A percentile compares a stretch with the other conserved stretches of the same genome.
Evolutionary conservation across 2,797 vertebrate genomes (phyloP).

Genomic region (Choloepus didactylus): DNA sequence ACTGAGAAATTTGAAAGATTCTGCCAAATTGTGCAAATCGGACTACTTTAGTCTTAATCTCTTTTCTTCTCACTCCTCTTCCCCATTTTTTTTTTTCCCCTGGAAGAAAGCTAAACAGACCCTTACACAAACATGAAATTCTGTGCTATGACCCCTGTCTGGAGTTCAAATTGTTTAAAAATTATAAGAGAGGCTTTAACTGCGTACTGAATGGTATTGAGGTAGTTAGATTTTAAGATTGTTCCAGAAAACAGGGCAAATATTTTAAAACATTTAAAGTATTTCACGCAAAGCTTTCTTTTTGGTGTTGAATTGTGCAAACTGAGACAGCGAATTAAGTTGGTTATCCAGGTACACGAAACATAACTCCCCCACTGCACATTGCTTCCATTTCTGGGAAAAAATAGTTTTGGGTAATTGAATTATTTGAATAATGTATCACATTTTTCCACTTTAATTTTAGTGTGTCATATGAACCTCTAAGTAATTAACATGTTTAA

Average conservation of each 20-base stretch:
- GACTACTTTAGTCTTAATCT: not conserved
- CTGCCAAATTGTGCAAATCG: slow-evolving; percentile 4
- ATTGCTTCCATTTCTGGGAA: not conserved
- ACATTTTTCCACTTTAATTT: not conserved
- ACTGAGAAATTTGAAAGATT: not conserved
- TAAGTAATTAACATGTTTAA: not conserved
- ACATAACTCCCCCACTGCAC: not conserved
- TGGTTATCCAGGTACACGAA: not conserved
- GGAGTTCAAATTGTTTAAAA: not conserved
- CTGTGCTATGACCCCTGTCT: not conserved
- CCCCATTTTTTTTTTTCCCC: not conserved
- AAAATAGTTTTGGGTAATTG: not conserved
- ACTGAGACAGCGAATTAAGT: not conserved
- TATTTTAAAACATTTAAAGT: not conserved
- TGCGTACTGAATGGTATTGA: not conserved
- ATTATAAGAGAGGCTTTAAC: slow-evolving; percentile 2
- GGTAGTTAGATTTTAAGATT: slow-evolving; percentile 1
- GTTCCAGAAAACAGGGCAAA: not conserved
- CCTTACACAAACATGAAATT: slow-evolving; percentile 14
- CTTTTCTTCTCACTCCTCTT: not conserved
- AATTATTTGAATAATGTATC: not conserved
- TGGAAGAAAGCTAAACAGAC: slow-evolving; percentile 15
- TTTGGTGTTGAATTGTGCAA: not conserved
- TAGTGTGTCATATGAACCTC: not conserved
- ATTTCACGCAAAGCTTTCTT: not conserved